Percentiles rank a stretch among this genome's conserved stretches.
These are phyloP conservation scores for Metellina segmentata DNA, from an alignment of 2,888 invertebrate genomes.

Conservation along the genomic window DNA sequence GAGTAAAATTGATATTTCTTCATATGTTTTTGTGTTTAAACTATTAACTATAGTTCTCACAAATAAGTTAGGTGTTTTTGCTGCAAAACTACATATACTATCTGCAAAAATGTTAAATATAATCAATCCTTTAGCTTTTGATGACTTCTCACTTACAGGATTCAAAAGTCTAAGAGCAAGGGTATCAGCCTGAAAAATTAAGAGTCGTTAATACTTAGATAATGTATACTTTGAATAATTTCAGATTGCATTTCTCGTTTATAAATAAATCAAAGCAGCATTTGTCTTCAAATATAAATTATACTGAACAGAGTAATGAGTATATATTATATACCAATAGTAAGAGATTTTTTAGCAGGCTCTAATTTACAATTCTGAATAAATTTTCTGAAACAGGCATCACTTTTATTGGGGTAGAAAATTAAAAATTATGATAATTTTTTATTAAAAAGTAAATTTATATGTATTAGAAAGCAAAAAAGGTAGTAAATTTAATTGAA, in stretches of 20 bases:
- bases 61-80: constrained; percentile 47
- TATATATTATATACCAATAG: too few relatives aligned
- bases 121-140: constrained; percentile 43
- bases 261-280: constrained; percentile 1
- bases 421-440: too few relatives aligned
- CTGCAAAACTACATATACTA: constrained; percentile 59
- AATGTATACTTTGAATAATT: too few relatives aligned
- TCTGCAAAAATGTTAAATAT: constrained; percentile 61
- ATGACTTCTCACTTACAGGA: constrained; percentile 1
- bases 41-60: constrained; percentile 17
- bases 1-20: constrained; percentile 65
- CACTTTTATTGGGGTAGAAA: too few relatives aligned
- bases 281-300: neutral
- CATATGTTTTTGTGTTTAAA: constrained; percentile 29
- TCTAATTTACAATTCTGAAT: too few relatives aligned
- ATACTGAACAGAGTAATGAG: neutral
- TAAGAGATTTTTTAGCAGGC: too few relatives aligned
- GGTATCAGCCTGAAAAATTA: constrained; percentile 39
- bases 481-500: too few relatives aligned
- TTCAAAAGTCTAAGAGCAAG: constrained; percentile 44
- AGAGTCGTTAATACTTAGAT: neutral
- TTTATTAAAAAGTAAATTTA: too few relatives aligned
- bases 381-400: too few relatives aligned
- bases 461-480: too few relatives aligned
- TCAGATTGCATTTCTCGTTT: too few relatives aligned